A percentile compares a stretch with the other conserved stretches of the same genome.
Evolutionary conservation across 2,797 vertebrate species (phyloP).

Genomic region (Xerus rutilus): DNA sequence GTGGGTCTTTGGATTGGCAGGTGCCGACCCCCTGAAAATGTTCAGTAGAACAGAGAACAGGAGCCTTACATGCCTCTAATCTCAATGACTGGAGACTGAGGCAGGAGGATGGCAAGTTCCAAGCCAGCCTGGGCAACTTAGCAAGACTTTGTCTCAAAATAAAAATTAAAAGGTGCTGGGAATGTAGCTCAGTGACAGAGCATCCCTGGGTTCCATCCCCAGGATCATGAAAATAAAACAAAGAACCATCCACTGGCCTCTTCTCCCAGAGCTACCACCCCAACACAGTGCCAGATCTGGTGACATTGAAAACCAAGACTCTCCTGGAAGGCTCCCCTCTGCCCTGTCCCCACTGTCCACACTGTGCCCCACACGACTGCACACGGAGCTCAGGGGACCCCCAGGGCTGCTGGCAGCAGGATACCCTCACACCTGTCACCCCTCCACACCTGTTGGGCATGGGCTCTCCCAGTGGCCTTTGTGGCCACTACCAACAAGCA

Average conservation of each 20-base stretch:
- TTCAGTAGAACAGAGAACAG: not conserved
- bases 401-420: accelerated
- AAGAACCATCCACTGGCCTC: not conserved
- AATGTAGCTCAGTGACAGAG: not conserved
- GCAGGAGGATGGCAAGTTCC: no score
- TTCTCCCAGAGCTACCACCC: not conserved
- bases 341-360: accelerated
- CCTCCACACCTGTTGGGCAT: not conserved
- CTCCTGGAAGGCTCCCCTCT: not conserved
- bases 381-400: not conserved
- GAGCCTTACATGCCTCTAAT: not conserved
- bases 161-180: not conserved
- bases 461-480: not conserved
- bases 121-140: no score
- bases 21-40: not conserved
- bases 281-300: not conserved
- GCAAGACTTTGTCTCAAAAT: not conserved
- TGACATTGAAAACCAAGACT: not conserved
- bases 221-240: not conserved
- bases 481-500: accelerated
- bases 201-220: not conserved
- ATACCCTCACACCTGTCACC: not conserved
- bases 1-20: not conserved
- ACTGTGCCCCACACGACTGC: no score
- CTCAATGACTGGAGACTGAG: no score